Conservation (phyloP, 1,140 invertebrate species). For the Acromyrmex echinatior region DNA sequence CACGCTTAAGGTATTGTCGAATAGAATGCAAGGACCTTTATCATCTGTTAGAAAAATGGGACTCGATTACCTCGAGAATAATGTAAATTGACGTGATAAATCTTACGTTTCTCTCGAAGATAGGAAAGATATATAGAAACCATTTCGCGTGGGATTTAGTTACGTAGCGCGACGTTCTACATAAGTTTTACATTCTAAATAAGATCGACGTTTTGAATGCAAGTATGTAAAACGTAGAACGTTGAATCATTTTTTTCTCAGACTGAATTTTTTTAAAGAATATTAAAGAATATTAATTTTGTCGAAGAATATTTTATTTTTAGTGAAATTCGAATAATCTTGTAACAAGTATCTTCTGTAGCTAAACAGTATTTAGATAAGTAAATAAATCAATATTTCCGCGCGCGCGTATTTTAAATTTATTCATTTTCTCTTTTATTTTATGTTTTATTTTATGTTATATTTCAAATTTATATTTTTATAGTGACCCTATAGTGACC, state of each 20-base stretch:
- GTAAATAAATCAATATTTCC: no score
- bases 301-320: no score
- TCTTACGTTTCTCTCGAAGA: constrained; percentile 29
- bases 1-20: constrained; percentile 45
- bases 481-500: neutral
- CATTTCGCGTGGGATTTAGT: constrained; percentile 37
- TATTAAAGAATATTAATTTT: no score
- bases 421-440: neutral
- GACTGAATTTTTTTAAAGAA: no score
- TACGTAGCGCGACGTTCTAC: constrained; percentile 12
- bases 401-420: neutral
- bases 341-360: no score
- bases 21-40: constrained; percentile 47
- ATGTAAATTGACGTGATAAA: constrained; percentile 62
- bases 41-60: constrained; percentile 47
- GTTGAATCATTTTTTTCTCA: no score
- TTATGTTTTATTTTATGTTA: neutral
- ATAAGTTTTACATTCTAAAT: constrained; percentile 34
- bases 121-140: constrained; percentile 46
- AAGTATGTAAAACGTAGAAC: neutral
- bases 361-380: no score
- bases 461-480: neutral
- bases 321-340: no score
- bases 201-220: constrained; percentile 5
- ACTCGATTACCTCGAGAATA: constrained; percentile 46